Conservation (phyloP, 2,888 invertebrate species). For the Rhynchonema sp. region DNA sequence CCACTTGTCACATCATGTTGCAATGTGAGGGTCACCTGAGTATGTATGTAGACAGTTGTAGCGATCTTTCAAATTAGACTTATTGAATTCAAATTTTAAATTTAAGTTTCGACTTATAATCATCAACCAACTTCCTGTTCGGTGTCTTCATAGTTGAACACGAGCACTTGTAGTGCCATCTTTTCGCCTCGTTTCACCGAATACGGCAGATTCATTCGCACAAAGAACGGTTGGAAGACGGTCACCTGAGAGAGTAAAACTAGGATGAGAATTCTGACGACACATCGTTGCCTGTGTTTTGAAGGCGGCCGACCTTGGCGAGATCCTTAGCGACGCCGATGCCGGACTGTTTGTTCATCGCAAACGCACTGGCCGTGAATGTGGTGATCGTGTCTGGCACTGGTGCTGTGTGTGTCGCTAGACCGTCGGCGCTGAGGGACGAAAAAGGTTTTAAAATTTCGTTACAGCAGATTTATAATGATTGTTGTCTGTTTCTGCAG, state of each 20-base stretch:
- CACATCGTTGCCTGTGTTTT: no score
- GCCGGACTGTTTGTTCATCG: conserved; percentile 52
- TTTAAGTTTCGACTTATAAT: no score
- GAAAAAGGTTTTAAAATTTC: background rate
- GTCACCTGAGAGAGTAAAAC: conserved; percentile 37
- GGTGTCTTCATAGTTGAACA: conserved; percentile 54
- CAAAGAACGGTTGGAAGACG: conserved; percentile 63
- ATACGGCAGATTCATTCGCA: conserved; percentile 66
- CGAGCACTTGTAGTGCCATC: conserved; percentile 49
- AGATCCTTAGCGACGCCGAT: conserved; percentile 47
- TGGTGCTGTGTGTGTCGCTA: conserved; percentile 38
- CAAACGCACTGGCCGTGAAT: conserved; percentile 63
- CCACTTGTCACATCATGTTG: conserved; percentile 47
- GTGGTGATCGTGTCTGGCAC: conserved; percentile 66
- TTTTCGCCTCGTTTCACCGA: conserved; percentile 72
- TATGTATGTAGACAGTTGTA: no score
- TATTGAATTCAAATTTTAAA: no score
- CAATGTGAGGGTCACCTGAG: conserved; percentile 53
- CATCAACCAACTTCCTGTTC: no score
- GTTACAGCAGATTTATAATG: no score
- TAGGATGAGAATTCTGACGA: no score
- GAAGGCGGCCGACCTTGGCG: no score
- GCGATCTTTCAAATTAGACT: no score
- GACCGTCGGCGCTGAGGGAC: conserved; percentile 32
- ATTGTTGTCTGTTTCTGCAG: no score